These are phyloP conservation scores for Isotomurus palustris DNA, from an alignment of 2,888 invertebrate species.

Conservation along the genomic window DNA sequence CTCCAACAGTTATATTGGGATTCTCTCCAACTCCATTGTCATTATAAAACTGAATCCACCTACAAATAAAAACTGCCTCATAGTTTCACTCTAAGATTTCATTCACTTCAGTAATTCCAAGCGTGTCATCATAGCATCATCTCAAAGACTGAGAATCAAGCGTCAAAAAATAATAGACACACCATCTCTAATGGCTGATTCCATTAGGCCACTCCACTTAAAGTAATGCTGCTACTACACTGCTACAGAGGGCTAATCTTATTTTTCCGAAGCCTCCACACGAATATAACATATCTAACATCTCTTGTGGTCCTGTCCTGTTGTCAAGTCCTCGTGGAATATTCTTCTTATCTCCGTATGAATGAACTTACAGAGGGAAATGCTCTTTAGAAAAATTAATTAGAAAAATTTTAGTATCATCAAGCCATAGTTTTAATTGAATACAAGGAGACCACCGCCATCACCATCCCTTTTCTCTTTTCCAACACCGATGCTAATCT, in stretches of 20 bases:
- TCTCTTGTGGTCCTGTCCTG: too few species aligned
- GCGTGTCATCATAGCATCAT: background rate
- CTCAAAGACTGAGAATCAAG: background rate
- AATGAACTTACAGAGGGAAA: too few species aligned
- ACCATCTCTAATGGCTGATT: background rate
- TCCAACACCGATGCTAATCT: conserved; percentile 17
- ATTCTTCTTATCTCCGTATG: background rate
- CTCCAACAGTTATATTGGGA: too few species aligned
- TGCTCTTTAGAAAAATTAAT: conserved; percentile 30
- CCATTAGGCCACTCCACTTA: conserved; percentile 5
- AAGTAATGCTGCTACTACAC: too few species aligned
- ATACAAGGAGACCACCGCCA: background rate
- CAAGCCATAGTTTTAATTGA: conserved; percentile 19
- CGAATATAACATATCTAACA: too few species aligned
- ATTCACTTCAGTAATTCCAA: background rate
- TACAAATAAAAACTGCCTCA: background rate
- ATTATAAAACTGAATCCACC: too few species aligned
- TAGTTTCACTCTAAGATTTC: too few species aligned
- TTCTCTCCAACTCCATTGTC: too few species aligned
- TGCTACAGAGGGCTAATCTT: conserved; percentile 1
- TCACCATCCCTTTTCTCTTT: background rate
- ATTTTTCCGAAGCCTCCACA: background rate
- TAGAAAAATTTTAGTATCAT: conserved; percentile 25
- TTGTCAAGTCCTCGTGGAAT: too few species aligned
- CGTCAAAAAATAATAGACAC: background rate